Evolutionary conservation across 2,888 invertebrate species (phyloP).

Genomic region (Acronicta alni): DNA sequence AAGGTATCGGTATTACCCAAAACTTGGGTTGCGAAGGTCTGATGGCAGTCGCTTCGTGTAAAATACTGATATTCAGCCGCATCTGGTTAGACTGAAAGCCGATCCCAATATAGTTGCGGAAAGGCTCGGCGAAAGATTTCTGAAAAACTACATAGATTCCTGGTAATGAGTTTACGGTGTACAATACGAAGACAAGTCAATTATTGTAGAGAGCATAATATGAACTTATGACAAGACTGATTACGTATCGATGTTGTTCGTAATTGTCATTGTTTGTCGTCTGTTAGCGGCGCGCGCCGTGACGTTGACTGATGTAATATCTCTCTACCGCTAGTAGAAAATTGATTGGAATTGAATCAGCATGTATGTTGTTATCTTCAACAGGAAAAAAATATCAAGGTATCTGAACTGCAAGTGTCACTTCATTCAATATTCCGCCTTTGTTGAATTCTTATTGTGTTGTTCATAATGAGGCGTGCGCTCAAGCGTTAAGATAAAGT

Average conservation of each 20-base stretch:
- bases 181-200: too few relatives aligned
- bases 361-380: conserved; percentile 56
- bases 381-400: conserved; percentile 58
- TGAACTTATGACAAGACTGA: conserved; percentile 32
- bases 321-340: conserved; percentile 31
- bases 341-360: conserved; percentile 60
- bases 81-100: too few relatives aligned
- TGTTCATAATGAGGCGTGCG: conserved; percentile 40
- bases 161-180: too few relatives aligned
- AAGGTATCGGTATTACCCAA: too few relatives aligned
- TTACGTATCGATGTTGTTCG: conserved; percentile 43
- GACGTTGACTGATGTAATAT: conserved; percentile 49
- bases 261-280: conserved; percentile 38
- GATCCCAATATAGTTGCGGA: too few relatives aligned
- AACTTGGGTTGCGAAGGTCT: too few relatives aligned
- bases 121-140: too few relatives aligned
- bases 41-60: too few relatives aligned
- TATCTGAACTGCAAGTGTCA: conserved; percentile 44
- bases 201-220: background rate
- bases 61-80: too few relatives aligned
- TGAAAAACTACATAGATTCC: too few relatives aligned
- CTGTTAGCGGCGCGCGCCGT: conserved; percentile 28
- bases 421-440: conserved; percentile 48
- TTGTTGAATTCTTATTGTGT: conserved; percentile 54
- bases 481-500: conserved; percentile 33